phyloP scores from a whole-genome alignment of 2,888 invertebrate species.

The Drosophila fungiperda region DNA sequence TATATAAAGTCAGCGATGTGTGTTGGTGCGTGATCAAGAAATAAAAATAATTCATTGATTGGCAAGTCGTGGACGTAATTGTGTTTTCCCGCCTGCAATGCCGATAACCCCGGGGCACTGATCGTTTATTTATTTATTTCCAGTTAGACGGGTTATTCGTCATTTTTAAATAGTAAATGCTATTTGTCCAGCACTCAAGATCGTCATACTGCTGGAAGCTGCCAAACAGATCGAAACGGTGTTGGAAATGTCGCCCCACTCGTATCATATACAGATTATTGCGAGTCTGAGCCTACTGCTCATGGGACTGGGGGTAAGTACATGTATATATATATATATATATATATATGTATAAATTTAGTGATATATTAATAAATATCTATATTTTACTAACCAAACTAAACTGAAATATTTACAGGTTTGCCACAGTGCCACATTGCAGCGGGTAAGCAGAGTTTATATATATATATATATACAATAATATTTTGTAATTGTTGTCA shows the following conservation, averaged over 20 bases:
- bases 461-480: not conserved
- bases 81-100: conserved; percentile 26
- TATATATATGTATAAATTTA: not conserved
- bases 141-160: conserved; percentile 42
- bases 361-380: not conserved
- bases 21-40: conserved; percentile 1
- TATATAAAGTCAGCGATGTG: not conserved
- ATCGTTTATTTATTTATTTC: conserved; percentile 25
- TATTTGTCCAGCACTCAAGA: too few species aligned
- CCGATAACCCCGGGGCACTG: conserved; percentile 45
- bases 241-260: conserved; percentile 25
- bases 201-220: conserved; percentile 29
- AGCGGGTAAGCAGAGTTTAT: conserved; percentile 31
- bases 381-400: not conserved
- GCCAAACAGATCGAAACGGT: conserved; percentile 23
- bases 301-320: conserved; percentile 43
- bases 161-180: conserved; percentile 3
- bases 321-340: too few species aligned
- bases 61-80: conserved; percentile 17
- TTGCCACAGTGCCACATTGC: conserved; percentile 21
- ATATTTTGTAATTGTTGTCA: not conserved
- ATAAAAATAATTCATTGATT: conserved; percentile 20
- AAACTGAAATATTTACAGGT: conserved; percentile 16
- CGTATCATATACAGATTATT: not conserved
- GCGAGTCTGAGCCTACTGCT: conserved; percentile 26